Evolutionary conservation across 2,888 invertebrate species (phyloP).

Genomic region (Esperia sulphurella): DNA sequence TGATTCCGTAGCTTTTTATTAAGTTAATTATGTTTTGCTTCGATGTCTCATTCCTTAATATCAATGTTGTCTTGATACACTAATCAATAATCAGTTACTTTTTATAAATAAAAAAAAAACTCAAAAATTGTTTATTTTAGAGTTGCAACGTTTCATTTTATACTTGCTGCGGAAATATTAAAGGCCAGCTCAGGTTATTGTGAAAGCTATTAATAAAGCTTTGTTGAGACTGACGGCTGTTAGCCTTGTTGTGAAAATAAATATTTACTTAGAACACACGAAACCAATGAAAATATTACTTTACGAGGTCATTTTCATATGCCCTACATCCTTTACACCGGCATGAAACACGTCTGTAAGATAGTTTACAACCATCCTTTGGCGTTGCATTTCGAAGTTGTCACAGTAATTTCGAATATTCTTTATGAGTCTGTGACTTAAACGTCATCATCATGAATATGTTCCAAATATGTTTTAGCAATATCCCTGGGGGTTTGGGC

Average conservation of each 20-base stretch:
- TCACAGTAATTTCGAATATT: no score
- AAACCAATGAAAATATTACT: background rate
- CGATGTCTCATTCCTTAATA: conserved; percentile 27
- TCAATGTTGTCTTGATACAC: conserved; percentile 30
- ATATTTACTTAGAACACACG: background rate
- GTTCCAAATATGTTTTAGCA: no score
- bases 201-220: conserved; percentile 21
- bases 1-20: conserved; percentile 9
- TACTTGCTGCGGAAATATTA: background rate
- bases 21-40: background rate
- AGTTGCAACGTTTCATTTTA: background rate
- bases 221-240: conserved; percentile 9
- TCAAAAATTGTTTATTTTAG: background rate
- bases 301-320: background rate
- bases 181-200: conserved; percentile 15
- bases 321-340: no score
- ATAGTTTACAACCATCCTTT: no score
- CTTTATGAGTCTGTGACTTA: no score
- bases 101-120: background rate
- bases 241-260: conserved; percentile 11
- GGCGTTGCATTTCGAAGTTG: no score
- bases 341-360: no score
- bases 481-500: no score
- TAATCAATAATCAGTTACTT: background rate
- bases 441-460: no score